Evolutionary conservation across 1,140 invertebrate species (phyloP).

Genomic region (Ooceraea biroi): DNA sequence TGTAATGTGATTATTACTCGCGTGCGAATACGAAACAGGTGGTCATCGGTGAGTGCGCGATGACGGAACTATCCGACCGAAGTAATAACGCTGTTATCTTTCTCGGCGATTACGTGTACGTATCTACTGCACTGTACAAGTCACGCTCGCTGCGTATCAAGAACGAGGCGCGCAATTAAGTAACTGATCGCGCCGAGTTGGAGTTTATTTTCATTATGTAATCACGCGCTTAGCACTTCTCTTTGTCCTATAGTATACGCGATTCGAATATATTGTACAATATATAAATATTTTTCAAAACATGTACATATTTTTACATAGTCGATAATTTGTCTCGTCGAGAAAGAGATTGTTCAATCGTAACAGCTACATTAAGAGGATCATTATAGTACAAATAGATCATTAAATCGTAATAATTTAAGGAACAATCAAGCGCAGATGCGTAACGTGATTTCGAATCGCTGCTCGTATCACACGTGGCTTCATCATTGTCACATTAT

Average conservation of each 20-base stretch:
- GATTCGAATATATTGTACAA: slow-evolving; percentile 17
- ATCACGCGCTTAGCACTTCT: neutral
- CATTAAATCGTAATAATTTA: slow-evolving; percentile 33
- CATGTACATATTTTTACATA: slow-evolving; percentile 67
- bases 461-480: slow-evolving; percentile 11
- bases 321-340: slow-evolving; percentile 3
- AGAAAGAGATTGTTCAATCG: slow-evolving; percentile 43
- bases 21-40: slow-evolving; percentile 25
- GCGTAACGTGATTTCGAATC: slow-evolving; percentile 46
- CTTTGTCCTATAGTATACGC: neutral
- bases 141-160: neutral
- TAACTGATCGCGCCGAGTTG: slow-evolving; percentile 17
- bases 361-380: slow-evolving; percentile 25
- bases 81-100: slow-evolving; percentile 42
- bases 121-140: slow-evolving; percentile 17
- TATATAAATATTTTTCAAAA: slow-evolving; percentile 65
- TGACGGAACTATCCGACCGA: slow-evolving; percentile 55
- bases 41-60: slow-evolving; percentile 23
- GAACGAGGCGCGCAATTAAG: slow-evolving; percentile 5
- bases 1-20: slow-evolving; percentile 16
- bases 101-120: neutral
- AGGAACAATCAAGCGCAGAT: slow-evolving; percentile 63
- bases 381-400: slow-evolving; percentile 29
- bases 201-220: slow-evolving; percentile 1
- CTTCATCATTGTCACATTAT: neutral